Evolutionary conservation across 2,888 invertebrate genomes (phyloP).

Genomic region (Stenurella melanura): DNA sequence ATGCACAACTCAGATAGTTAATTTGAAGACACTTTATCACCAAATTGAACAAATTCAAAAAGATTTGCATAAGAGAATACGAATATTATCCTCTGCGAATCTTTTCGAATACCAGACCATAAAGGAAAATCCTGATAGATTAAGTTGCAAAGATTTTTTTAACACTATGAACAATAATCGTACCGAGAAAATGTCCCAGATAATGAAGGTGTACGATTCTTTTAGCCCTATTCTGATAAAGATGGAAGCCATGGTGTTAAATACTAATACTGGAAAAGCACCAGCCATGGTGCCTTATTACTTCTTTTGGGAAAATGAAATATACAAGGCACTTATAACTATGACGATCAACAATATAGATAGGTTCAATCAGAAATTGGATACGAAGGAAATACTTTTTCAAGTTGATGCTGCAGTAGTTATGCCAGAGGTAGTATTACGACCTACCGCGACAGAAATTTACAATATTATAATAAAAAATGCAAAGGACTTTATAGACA

Average conservation of each 20-base stretch:
- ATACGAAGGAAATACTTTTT: conserved; percentile 79
- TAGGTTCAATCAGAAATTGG: conserved; percentile 77
- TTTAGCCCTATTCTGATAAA: conserved; percentile 89
- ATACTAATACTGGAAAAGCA: conserved; percentile 85
- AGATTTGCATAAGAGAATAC: conserved; percentile 78
- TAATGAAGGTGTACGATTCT: conserved; percentile 85
- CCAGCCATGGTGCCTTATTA: conserved; percentile 86
- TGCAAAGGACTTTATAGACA: conserved; percentile 85
- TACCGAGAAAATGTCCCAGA: conserved; percentile 79
- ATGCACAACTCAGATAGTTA: conserved; percentile 77
- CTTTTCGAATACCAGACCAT: conserved; percentile 74
- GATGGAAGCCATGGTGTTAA: conserved; percentile 88
- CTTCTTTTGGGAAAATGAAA: conserved; percentile 86
- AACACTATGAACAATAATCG: conserved; percentile 82
- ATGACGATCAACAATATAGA: conserved; percentile 84
- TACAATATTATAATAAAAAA: conserved; percentile 85
- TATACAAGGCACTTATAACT: conserved; percentile 81
- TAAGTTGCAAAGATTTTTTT: conserved; percentile 79
- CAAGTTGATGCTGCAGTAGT: conserved; percentile 86
- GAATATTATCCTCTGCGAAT: conserved; percentile 76
- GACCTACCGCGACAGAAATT: conserved; percentile 85
- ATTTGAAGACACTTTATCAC: conserved; percentile 79
- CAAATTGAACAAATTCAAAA: conserved; percentile 82
- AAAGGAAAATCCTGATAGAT: conserved; percentile 57
- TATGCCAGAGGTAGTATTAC: conserved; percentile 84